A percentile compares a stretch with the other conserved stretches of the same genome.
phyloP scores from a whole-genome alignment of 2,113 vertebrate species.

The Salvelinus namaycush region DNA sequence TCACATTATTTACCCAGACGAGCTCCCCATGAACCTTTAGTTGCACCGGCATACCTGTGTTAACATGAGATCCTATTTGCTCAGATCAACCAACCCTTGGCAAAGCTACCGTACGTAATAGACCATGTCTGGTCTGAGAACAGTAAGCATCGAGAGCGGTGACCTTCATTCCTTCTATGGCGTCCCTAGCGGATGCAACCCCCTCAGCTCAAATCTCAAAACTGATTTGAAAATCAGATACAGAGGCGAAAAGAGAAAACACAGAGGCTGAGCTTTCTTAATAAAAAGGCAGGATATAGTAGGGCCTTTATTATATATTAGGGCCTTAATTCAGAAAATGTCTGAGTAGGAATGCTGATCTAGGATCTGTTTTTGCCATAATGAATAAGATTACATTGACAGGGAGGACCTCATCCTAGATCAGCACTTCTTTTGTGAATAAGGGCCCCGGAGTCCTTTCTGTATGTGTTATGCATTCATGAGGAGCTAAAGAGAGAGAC shows the following conservation, averaged over 20 bases:
- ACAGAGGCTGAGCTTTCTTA: constrained; percentile 9
- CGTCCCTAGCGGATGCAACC: background rate
- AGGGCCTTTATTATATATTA: no score
- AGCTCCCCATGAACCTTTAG: no score
- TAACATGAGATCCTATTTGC: background rate
- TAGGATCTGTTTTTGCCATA: no score
- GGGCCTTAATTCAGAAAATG: no score
- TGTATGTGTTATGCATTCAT: background rate
- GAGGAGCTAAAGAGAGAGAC: background rate
- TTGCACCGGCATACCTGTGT: background rate
- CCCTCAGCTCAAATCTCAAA: background rate
- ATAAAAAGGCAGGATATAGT: background rate
- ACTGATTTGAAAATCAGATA: background rate
- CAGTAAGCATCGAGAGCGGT: background rate
- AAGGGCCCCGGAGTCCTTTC: background rate
- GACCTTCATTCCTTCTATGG: constrained; percentile 1
- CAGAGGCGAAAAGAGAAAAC: constrained; percentile 6
- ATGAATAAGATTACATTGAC: no score
- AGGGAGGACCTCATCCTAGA: background rate
- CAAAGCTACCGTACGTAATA: background rate
- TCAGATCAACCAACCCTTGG: background rate
- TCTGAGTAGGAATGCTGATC: no score
- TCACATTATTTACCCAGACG: no score
- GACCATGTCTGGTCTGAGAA: background rate
- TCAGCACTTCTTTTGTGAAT: background rate